These are phyloP conservation scores for Bambusicola thoracicus DNA, from an alignment of 2,113 vertebrate species.

Conservation along the genomic window DNA sequence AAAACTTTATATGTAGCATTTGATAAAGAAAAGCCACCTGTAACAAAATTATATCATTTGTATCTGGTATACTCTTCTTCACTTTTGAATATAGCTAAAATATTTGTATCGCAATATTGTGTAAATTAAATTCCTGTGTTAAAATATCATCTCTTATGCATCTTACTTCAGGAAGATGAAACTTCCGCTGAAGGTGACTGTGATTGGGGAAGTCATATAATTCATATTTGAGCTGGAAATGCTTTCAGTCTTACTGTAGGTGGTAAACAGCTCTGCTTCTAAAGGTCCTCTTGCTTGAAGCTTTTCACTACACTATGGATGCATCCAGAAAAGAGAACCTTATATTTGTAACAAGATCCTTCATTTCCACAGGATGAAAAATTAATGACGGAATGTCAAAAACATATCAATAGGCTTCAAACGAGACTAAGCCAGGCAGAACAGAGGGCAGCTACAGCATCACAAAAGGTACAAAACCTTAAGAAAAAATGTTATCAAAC, in stretches of 20 bases:
- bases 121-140: background rate
- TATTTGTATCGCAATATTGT: background rate
- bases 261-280: background rate
- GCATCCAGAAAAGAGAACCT: background rate
- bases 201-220: background rate
- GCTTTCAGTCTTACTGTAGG: background rate
- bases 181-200: background rate
- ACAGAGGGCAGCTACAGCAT: constrained; percentile 82
- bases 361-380: constrained; percentile 83
- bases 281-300: background rate
- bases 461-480: constrained; percentile 85
- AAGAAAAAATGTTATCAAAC: background rate
- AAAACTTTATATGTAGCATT: background rate
- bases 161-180: background rate
- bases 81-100: background rate
- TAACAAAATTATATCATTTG: background rate
- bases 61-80: background rate
- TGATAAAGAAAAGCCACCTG: background rate
- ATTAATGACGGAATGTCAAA: constrained; percentile 83
- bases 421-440: constrained; percentile 87
- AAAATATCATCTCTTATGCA: background rate
- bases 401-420: constrained; percentile 87
- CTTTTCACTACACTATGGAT: background rate
- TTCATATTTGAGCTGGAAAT: background rate
- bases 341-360: constrained; percentile 41